Conservation (phyloP, 2,797 vertebrate genomes). For the Alectoris magna region DNA sequence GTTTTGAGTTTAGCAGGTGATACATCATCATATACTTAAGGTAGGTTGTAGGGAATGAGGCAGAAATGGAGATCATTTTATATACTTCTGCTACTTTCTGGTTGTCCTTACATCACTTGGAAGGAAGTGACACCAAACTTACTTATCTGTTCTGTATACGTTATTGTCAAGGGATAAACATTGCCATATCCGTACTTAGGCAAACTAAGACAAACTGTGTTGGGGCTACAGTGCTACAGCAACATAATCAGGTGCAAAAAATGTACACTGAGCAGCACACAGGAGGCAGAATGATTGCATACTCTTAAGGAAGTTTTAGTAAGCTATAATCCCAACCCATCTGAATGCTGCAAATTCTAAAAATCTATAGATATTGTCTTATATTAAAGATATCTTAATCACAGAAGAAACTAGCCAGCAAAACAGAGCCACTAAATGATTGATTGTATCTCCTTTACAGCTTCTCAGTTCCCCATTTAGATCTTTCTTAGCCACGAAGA, state of each 20-base stretch:
- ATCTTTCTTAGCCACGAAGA: not conserved
- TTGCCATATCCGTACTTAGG: too few relatives aligned
- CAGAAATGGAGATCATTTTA: not conserved
- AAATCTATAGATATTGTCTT: not conserved
- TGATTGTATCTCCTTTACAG: not conserved
- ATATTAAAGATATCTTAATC: not conserved
- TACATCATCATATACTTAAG: not conserved
- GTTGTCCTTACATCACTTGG: not conserved
- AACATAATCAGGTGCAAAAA: not conserved
- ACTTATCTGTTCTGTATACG: not conserved
- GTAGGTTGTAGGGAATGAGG: not conserved
- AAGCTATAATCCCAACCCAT: not conserved
- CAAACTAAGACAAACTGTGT: not conserved
- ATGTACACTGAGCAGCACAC: not conserved
- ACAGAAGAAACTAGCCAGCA: not conserved
- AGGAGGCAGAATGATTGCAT: not conserved
- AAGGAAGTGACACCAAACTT: not conserved
- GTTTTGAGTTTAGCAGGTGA: not conserved
- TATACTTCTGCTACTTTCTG: not conserved
- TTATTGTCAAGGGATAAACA: not conserved
- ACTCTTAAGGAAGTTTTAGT: not conserved
- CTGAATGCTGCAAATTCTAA: not conserved
- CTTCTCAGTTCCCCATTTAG: not conserved
- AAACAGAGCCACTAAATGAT: not conserved
- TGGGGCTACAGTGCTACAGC: not conserved